These are phyloP conservation scores for Porites australiensis DNA, from an alignment of 64 coral and sea anemone species.

Conservation along the genomic window DNA sequence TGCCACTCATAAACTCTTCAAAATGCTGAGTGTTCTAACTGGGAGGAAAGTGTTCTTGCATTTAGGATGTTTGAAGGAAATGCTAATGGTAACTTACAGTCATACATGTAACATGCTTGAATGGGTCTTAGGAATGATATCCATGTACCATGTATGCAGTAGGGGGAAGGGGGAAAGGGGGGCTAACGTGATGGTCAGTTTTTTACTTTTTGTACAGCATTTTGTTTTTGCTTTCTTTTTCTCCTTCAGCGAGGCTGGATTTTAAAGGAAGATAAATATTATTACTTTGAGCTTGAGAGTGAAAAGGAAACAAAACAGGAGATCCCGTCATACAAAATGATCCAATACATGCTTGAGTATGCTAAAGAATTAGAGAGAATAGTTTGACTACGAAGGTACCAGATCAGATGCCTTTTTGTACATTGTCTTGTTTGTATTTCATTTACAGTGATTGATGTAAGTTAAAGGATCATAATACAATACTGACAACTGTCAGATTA, in stretches of 20 bases:
- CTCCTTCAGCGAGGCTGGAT: constrained; percentile 86
- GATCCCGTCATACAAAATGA: constrained; percentile 95
- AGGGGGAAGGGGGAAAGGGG: too few relatives aligned
- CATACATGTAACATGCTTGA: too few relatives aligned
- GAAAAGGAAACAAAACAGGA: constrained; percentile 84
- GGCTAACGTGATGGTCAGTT: background rate
- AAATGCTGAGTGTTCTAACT: too few relatives aligned
- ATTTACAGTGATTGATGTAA: constrained; percentile 13
- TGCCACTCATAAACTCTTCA: too few relatives aligned
- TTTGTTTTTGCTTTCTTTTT: background rate
- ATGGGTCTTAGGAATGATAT: too few relatives aligned
- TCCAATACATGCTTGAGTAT: constrained; percentile 98
- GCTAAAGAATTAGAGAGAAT: constrained; percentile 98
- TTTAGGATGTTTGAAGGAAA: too few relatives aligned
- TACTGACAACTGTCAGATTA: background rate
- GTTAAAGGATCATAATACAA: background rate
- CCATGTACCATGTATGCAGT: too few relatives aligned
- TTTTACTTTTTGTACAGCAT: background rate
- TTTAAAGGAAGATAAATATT: constrained; percentile 79
- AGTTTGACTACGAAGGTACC: constrained; percentile 53
- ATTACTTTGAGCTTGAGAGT: constrained; percentile 78
- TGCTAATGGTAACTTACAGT: too few relatives aligned
- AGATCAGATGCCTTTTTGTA: background rate
- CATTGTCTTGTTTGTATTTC: constrained; percentile 8
- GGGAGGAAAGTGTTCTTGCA: too few relatives aligned